These are phyloP conservation scores for Mionectes macconnelli DNA, from an alignment of 2,113 vertebrate species.

Conservation along the genomic window DNA sequence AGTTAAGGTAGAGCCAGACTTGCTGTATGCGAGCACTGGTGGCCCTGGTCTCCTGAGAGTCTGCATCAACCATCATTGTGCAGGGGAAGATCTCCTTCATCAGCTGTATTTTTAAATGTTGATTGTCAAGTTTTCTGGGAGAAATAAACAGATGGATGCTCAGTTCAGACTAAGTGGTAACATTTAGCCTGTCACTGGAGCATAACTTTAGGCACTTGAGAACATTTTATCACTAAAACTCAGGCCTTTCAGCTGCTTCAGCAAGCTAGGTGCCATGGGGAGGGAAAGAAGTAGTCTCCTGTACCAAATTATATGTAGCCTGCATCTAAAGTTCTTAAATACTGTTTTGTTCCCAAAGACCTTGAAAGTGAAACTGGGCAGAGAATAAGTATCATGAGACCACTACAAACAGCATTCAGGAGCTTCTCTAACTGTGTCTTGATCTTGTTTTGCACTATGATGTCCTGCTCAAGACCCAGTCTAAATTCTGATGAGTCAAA, in stretches of 20 bases:
- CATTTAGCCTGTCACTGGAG: not conserved
- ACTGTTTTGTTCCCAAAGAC: not conserved
- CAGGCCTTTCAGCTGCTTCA: not conserved
- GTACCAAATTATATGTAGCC: not conserved
- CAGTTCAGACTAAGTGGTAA: not conserved
- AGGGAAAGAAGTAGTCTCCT: not conserved
- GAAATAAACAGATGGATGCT: not conserved
- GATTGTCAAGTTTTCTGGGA: not conserved
- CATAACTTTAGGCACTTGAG: not conserved
- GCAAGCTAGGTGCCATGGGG: not conserved
- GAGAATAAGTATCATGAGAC: not conserved
- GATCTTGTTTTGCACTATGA: not conserved
- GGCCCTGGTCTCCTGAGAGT: not conserved
- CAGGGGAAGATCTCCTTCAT: not conserved
- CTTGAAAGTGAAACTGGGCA: not conserved
- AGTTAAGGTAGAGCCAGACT: not conserved
- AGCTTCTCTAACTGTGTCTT: not conserved
- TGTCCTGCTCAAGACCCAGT: not conserved
- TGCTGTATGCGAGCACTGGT: not conserved
- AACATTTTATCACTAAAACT: not conserved
- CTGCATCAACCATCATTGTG: fast-evolving
- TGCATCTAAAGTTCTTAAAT: not conserved
- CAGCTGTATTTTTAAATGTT: not conserved
- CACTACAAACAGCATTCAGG: not conserved
- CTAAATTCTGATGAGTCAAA: not conserved